These are phyloP conservation scores for Drosophila hamatofila DNA, from an alignment of 2,888 invertebrate species.

Conservation along the genomic window DNA sequence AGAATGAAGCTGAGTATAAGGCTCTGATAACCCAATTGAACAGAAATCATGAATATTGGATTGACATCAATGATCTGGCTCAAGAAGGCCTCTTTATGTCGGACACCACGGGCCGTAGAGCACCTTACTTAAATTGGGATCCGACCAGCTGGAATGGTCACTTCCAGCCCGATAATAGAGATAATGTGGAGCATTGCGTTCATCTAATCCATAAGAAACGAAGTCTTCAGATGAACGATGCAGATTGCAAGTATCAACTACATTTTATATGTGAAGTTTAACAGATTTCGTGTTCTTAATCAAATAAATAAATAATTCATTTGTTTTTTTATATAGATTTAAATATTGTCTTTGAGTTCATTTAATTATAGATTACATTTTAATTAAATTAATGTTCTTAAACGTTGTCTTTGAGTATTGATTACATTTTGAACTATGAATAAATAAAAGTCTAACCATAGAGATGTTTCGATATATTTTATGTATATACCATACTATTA, in stretches of 20 bases:
- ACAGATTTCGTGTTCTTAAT: background rate
- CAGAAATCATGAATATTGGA: background rate
- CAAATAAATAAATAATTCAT: no score
- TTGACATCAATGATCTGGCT: constrained; percentile 1
- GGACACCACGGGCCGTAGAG: background rate
- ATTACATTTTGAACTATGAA: no score
- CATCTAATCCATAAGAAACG: background rate
- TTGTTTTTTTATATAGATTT: background rate
- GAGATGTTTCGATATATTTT: no score
- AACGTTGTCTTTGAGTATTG: no score
- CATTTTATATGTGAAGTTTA: background rate
- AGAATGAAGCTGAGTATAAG: background rate
- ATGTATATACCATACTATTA: no score
- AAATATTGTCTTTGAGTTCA: background rate
- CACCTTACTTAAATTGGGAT: background rate
- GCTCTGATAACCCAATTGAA: background rate
- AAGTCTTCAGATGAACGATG: background rate
- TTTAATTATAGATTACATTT: background rate
- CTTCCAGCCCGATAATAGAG: background rate
- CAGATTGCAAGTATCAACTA: background rate
- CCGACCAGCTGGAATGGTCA: background rate
- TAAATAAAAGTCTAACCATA: no score
- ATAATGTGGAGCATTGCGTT: constrained; percentile 3
- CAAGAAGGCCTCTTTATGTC: background rate
- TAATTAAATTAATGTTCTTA: no score